Percentiles rank a stretch among this genome's conserved stretches.
Conservation (phyloP, 2,797 vertebrate genomes). For the Gallinago stenura region DNA sequence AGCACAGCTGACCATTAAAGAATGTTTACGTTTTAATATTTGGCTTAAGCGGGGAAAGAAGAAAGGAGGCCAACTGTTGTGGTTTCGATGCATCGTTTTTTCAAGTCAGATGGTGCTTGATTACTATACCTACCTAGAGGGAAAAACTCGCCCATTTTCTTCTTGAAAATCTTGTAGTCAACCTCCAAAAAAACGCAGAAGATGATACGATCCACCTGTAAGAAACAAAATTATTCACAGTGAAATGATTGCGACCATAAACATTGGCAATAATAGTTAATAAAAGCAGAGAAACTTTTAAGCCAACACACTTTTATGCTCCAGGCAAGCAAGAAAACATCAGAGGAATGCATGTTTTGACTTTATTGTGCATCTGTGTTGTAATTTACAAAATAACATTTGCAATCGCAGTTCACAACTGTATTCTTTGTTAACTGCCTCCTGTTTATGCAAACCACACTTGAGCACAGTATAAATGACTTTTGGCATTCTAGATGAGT, state of each 20-base stretch:
- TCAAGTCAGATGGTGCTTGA: background rate
- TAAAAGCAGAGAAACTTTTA: background rate
- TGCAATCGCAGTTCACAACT: background rate
- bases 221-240: conserved; percentile 46
- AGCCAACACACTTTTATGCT: background rate
- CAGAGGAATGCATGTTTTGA: background rate
- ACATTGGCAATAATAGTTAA: background rate
- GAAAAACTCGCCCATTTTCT: conserved; percentile 93
- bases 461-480: conserved; percentile 65
- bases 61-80: background rate
- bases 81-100: background rate
- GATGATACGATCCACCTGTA: conserved; percentile 94
- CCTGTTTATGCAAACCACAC: conserved; percentile 44
- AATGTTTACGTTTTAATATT: conserved; percentile 19
- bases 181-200: conserved; percentile 98
- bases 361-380: conserved; percentile 3
- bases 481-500: conserved; percentile 52
- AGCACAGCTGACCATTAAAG: background rate
- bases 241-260: background rate
- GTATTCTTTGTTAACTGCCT: conserved; percentile 50
- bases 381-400: conserved; percentile 49
- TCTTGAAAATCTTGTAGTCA: conserved; percentile 97
- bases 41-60: background rate
- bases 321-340: conserved; percentile 20
- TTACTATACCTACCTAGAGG: conserved; percentile 83